These are phyloP conservation scores for Gallinago nigripennis DNA, from an alignment of 2,797 vertebrate species.

Conservation along the genomic window DNA sequence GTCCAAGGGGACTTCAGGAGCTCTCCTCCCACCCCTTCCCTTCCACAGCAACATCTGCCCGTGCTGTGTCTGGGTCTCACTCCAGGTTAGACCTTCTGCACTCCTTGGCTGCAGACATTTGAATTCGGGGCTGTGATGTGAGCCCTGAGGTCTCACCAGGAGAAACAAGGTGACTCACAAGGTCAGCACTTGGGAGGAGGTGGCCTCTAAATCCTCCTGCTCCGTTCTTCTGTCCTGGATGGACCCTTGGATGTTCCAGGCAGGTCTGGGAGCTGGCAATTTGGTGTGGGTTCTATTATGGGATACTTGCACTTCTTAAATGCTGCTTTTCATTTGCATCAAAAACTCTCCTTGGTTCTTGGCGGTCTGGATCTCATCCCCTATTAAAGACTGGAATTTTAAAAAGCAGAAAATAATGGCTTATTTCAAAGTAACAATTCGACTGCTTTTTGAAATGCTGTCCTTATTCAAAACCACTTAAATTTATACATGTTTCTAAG, in stretches of 20 bases:
- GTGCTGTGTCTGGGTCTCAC: rapidly evolving
- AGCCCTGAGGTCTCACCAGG: not conserved
- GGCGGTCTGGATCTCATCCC: conserved; percentile 48
- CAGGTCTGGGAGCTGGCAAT: not conserved
- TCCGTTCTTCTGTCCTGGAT: not conserved
- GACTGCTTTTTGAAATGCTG: conserved; percentile 57
- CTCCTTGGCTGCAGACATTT: not conserved
- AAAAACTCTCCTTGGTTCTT: conserved; percentile 50
- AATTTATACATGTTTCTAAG: conserved; percentile 65
- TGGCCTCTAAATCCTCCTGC: not conserved
- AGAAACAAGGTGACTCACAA: not conserved
- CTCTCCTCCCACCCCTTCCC: not conserved
- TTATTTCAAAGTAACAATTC: conserved; percentile 74
- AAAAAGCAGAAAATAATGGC: conserved; percentile 72
- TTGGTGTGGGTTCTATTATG: conserved; percentile 9
- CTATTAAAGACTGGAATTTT: conserved; percentile 54
- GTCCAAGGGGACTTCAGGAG: not conserved
- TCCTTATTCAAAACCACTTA: conserved; percentile 67
- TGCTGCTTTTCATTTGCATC: conserved; percentile 59
- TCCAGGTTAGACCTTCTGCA: not conserved
- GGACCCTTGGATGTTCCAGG: not conserved
- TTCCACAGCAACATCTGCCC: not conserved
- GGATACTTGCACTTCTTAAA: conserved; percentile 46
- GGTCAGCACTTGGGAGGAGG: not conserved
- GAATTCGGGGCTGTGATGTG: not conserved